A percentile compares a stretch with the other conserved stretches of the same genome.
Evolutionary conservation across 2,113 vertebrate genomes (phyloP).

Genomic region (Tachysurus fulvidraco): DNA sequence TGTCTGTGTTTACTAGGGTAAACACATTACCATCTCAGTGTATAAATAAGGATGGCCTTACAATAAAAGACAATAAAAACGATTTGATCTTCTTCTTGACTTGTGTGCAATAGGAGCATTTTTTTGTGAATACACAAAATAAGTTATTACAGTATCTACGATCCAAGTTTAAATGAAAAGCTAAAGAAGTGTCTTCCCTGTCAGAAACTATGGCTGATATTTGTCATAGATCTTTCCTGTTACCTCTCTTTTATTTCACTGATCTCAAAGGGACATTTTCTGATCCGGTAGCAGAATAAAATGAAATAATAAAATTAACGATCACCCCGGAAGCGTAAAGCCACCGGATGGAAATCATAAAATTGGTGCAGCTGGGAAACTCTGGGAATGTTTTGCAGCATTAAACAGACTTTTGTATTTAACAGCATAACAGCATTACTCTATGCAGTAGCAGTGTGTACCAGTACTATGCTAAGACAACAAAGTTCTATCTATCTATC

Average conservation of each 20-base stretch:
- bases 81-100: neutral
- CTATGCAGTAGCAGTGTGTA: neutral
- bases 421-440: neutral
- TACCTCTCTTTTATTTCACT: slow-evolving; percentile 22
- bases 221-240: neutral
- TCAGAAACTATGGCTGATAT: neutral
- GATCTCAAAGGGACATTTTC: slow-evolving; percentile 39
- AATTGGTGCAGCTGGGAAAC: slow-evolving; percentile 1
- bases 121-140: neutral
- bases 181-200: neutral
- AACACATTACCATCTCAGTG: neutral
- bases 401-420: slow-evolving; percentile 3
- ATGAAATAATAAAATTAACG: slow-evolving; percentile 63
- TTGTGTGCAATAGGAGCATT: neutral
- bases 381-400: neutral
- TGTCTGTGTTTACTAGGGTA: neutral
- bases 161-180: neutral
- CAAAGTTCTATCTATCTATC: too few species aligned
- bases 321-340: slow-evolving; percentile 43
- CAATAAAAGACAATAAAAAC: neutral
- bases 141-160: neutral
- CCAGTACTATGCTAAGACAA: too few species aligned
- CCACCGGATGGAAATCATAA: slow-evolving; percentile 6
- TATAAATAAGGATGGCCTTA: neutral
- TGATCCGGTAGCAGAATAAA: slow-evolving; percentile 49